Evolutionary conservation across 1,140 invertebrate species (phyloP), one percentile per base, ranked within the genome.

Genomic region (Idris sp.): DNA sequence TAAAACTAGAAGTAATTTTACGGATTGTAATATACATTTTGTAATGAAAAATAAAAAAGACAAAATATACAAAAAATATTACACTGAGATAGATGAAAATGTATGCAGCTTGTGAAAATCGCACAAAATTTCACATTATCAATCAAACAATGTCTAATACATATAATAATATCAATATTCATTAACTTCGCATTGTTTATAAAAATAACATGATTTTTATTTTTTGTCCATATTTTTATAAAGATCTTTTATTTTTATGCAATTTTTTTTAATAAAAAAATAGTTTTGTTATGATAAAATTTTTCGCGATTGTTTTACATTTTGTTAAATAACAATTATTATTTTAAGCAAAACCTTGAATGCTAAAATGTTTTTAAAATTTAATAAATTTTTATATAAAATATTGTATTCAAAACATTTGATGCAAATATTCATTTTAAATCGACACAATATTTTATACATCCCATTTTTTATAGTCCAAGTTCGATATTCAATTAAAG

Each of bases 1-100:
- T 65, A 71, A 64, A 65, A 67, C 49, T 74, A 74, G 61, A 59
- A 56, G 35, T 56, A 62, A 62, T 72, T 59, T 64, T 62, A 59
- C 46, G 38, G 48, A 59, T 0, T 59, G 69, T 53, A 64, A 56
- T 36, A 59, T 65, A 64, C 56, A 59, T 64, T 58, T 73, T 64
- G 19, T 73, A 62, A 72, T 44, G 11, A 58, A 40, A 26, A 7
- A 10, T n/a, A n/a, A n/a, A n/a, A n/a, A n/a, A n/a, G n/a, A n/a
- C n/a, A n/a, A n/a, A n/a, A n/a, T n/a, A n/a, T n/a, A n/a, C n/a
- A n/a, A n/a, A n/a, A n/a, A n/a, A n/a, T n/a, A n/a, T n/a, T n/a
- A 11, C 13, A 16, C 11, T 28, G 38, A 22, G 14, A 18, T 25
- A 9, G 38, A 26, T 51, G n/a, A 30, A 69, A 59, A 51, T 44